Evolutionary conservation across 2,888 invertebrate genomes (phyloP).

Genomic region (Lycocerus yunnanus): DNA sequence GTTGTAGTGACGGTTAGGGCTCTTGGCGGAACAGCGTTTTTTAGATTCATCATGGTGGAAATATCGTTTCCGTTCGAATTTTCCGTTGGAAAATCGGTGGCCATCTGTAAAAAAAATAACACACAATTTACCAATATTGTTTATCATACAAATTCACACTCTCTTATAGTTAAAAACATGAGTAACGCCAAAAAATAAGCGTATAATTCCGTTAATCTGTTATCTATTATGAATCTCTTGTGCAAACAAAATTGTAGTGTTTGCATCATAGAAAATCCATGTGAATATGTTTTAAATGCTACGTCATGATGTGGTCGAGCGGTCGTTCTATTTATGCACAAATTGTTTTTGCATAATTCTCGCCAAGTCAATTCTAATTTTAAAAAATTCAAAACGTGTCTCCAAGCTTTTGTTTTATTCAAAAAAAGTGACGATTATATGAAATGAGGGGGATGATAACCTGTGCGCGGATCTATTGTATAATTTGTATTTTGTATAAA

Average conservation of each 20-base stretch:
- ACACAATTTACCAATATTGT: background rate
- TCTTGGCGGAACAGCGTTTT: constrained; percentile 37
- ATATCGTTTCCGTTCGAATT: constrained; percentile 49
- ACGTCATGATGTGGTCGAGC: background rate
- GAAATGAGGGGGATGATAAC: too few relatives aligned
- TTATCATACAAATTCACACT: background rate
- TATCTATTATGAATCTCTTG: constrained; percentile 1
- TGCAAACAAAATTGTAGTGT: background rate
- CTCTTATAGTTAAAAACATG: background rate
- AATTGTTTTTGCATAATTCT: background rate
- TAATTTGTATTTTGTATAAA: too few relatives aligned
- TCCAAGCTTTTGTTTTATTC: background rate
- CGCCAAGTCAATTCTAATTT: background rate
- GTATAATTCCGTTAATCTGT: constrained; percentile 3
- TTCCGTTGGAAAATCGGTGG: constrained; percentile 47
- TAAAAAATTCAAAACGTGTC: background rate
- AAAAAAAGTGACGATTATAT: background rate
- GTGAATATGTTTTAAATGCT: background rate
- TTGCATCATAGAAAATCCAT: constrained; percentile 8
- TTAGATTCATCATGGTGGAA: constrained; percentile 42
- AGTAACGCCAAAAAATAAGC: background rate
- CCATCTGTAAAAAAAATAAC: constrained; percentile 47
- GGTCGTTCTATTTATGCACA: background rate
- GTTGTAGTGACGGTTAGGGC: constrained; percentile 46
- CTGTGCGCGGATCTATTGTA: too few relatives aligned